A percentile compares a stretch with the other conserved stretches of the same genome.
These are phyloP conservation scores for Euclidia mi DNA, from an alignment of 2,888 invertebrate species.

Conservation along the genomic window DNA sequence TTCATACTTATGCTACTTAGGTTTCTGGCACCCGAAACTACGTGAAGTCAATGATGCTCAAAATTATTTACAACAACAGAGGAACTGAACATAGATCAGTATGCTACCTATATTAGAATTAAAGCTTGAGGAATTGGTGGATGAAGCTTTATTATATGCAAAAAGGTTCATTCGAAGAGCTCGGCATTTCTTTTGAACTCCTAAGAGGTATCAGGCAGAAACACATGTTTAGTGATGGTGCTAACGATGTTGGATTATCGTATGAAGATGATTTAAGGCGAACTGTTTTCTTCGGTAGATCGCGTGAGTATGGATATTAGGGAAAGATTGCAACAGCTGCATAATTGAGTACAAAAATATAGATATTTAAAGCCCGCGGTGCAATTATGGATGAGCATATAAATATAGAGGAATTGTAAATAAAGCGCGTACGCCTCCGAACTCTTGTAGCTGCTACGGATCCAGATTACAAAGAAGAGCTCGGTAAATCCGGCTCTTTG, in stretches of 20 bases:
- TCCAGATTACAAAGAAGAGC: not conserved
- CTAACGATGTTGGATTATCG: slow-evolving; percentile 25
- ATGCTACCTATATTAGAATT: slow-evolving; percentile 24
- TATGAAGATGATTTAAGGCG: slow-evolving; percentile 29
- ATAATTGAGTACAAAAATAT: not conserved
- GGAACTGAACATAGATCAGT: slow-evolving; percentile 22
- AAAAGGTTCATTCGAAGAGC: not conserved
- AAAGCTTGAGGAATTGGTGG: not conserved
- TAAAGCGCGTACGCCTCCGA: not conserved
- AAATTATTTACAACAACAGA: slow-evolving; percentile 28
- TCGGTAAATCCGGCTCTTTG: not conserved
- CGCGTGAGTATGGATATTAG: slow-evolving; percentile 16
- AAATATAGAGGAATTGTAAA: not conserved
- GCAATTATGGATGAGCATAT: not conserved
- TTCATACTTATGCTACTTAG: not conserved
- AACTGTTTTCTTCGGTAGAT: slow-evolving; percentile 29
- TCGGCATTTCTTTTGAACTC: not conserved
- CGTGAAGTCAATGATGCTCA: slow-evolving; percentile 22
- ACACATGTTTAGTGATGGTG: slow-evolving; percentile 20
- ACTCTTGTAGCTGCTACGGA: not conserved
- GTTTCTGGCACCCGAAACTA: slow-evolving; percentile 18
- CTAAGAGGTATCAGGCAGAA: not conserved
- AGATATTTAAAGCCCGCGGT: not conserved
- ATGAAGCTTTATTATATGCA: not conserved
- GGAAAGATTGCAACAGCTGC: not conserved